Evolutionary conservation across 2,888 invertebrate species (phyloP).

Genomic region (Heteromyza rotundicornis): DNA sequence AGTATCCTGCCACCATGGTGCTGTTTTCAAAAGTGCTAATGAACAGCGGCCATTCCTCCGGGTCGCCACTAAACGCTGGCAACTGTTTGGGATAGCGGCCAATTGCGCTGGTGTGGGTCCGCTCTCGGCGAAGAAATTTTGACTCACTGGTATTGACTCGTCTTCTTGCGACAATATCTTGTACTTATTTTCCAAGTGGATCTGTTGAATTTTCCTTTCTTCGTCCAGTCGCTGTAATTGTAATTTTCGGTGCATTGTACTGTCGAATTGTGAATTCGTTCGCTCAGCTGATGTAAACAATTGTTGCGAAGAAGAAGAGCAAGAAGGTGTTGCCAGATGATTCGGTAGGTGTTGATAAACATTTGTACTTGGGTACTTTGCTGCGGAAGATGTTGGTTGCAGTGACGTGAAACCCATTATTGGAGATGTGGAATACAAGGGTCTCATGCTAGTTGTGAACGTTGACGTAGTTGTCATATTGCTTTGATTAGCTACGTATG

Average conservation of each 20-base stretch:
- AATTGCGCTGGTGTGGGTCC: conserved; percentile 5
- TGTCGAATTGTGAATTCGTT: not conserved
- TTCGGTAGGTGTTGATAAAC: no score
- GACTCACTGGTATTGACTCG: not conserved
- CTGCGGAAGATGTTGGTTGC: not conserved
- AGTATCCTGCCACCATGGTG: conserved; percentile 13
- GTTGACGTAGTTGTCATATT: not conserved
- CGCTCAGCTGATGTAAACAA: not conserved
- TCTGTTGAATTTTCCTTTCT: not conserved
- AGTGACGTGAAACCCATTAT: not conserved
- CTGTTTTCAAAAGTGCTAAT: conserved; percentile 12
- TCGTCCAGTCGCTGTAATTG: not conserved
- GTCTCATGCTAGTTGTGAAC: not conserved
- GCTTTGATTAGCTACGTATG: no score
- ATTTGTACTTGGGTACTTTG: not conserved
- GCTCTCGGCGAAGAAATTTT: no score
- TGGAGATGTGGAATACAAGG: not conserved
- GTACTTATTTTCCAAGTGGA: not conserved
- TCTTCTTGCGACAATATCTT: not conserved
- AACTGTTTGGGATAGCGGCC: conserved; percentile 17
- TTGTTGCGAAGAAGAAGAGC: not conserved
- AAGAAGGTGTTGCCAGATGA: not conserved
- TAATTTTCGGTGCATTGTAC: not conserved
- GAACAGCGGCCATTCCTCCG: conserved; percentile 25
- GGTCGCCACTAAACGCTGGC: conserved; percentile 19